Conservation (phyloP, 2,888 invertebrate species). For the Pyrrhia umbra region DNA sequence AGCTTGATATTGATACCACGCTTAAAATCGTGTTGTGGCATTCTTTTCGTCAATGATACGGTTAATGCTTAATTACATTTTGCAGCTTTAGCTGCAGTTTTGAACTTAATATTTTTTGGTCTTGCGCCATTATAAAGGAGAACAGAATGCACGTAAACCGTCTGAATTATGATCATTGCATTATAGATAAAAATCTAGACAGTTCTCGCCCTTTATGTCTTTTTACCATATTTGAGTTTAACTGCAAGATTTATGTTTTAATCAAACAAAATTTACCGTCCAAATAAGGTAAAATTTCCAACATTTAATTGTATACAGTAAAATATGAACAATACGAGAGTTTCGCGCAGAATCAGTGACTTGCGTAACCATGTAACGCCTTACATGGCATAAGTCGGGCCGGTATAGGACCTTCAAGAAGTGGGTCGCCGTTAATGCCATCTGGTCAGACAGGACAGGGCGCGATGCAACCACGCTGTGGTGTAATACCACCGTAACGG, state of each 20-base stretch:
- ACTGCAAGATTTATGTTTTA: slow-evolving; percentile 61
- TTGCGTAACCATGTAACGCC: slow-evolving; percentile 85
- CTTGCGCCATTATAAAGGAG: slow-evolving; percentile 17
- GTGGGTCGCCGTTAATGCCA: slow-evolving; percentile 87
- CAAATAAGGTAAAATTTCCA: slow-evolving; percentile 51
- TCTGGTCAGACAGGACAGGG: slow-evolving; percentile 83
- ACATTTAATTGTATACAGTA: slow-evolving; percentile 54
- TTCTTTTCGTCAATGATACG: slow-evolving; percentile 63
- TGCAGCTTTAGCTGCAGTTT: slow-evolving; percentile 36
- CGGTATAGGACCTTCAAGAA: slow-evolving; percentile 84
- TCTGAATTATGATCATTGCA: slow-evolving; percentile 46
- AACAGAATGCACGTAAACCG: slow-evolving; percentile 32
- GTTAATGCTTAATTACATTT: slow-evolving; percentile 55
- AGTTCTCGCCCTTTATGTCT: slow-evolving; percentile 46
- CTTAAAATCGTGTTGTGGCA: slow-evolving; percentile 63
- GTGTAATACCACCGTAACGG: slow-evolving; percentile 78
- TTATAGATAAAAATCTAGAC: slow-evolving; percentile 46
- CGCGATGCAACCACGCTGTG: slow-evolving; percentile 76
- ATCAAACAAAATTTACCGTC: slow-evolving; percentile 58
- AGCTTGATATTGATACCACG: slow-evolving; percentile 65
- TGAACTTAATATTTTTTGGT: slow-evolving; percentile 23
- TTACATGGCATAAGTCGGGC: slow-evolving; percentile 80
- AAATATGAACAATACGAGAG: slow-evolving; percentile 64
- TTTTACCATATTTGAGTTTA: slow-evolving; percentile 42
- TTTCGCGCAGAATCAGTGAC: slow-evolving; percentile 59